Evolutionary conservation across 2,797 vertebrate species (phyloP).

Genomic region (Phalloptychus januarius): DNA sequence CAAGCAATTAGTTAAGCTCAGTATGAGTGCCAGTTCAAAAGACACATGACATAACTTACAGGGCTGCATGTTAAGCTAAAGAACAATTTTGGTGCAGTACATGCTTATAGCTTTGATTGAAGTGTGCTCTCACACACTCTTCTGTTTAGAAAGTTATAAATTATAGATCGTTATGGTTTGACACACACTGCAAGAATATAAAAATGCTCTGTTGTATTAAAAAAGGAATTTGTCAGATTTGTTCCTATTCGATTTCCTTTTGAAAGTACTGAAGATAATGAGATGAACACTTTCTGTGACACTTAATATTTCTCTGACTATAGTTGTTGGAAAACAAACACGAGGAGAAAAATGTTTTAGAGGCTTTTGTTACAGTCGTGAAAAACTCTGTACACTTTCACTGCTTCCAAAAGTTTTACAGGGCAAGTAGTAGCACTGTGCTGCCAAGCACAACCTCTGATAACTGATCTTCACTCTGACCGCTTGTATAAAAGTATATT

Average conservation of each 20-base stretch:
- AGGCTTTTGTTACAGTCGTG: background rate
- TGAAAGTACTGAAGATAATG: background rate
- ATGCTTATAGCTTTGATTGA: background rate
- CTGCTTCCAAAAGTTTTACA: background rate
- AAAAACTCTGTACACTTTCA: background rate
- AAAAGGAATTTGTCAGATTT: background rate
- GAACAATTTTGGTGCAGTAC: slow-evolving; percentile 12
- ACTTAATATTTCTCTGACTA: background rate
- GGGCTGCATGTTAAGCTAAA: slow-evolving; percentile 42
- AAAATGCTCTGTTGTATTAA: background rate
- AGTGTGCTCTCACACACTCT: background rate
- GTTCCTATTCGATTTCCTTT: background rate
- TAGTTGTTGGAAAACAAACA: background rate
- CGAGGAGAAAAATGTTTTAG: background rate
- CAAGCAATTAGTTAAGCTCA: slow-evolving; percentile 60
- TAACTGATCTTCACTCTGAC: background rate
- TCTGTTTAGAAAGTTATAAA: background rate
- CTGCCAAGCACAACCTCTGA: background rate
- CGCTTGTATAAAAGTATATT: background rate
- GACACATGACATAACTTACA: slow-evolving; percentile 38
- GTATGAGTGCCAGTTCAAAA: slow-evolving; percentile 43
- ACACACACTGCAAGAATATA: background rate
- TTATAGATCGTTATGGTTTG: background rate
- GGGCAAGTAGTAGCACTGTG: background rate
- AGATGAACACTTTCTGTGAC: background rate